phyloP scores from a whole-genome alignment of 37 sponge, comb jelly and placozoan species.

The Chondrilla cf. caribensis region DNA sequence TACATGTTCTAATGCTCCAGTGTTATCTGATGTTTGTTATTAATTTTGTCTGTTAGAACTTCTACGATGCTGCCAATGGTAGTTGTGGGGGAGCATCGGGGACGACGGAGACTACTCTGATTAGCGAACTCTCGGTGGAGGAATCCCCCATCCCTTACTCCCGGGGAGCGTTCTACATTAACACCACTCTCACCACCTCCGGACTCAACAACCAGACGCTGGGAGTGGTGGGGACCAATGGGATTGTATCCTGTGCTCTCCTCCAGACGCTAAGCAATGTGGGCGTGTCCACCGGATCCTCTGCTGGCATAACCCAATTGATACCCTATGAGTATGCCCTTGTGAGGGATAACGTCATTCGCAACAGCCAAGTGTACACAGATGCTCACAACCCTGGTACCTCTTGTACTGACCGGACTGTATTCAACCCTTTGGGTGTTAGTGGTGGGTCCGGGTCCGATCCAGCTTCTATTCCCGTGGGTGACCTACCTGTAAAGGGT shows the following conservation, averaged over 20 bases:
- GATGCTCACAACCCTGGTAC: background rate
- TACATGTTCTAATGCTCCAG: too few relatives aligned
- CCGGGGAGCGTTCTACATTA: background rate
- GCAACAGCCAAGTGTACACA: background rate
- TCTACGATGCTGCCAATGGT: too few relatives aligned
- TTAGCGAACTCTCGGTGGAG: background rate
- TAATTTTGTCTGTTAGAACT: too few relatives aligned
- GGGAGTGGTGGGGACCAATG: too few relatives aligned
- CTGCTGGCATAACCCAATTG: background rate
- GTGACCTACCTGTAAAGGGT: background rate
- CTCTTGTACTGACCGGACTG: background rate
- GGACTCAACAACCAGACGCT: too few relatives aligned
- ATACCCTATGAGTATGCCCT: background rate
- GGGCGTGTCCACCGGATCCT: background rate
- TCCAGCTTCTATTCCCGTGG: background rate
- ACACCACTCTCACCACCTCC: too few relatives aligned
- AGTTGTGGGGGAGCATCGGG: too few relatives aligned
- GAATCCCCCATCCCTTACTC: background rate
- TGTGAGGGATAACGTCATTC: background rate
- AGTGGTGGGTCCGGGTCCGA: background rate
- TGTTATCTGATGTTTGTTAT: too few relatives aligned
- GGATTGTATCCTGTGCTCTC: background rate
- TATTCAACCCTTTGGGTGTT: background rate
- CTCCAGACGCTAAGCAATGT: background rate
- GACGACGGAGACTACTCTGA: too few relatives aligned